Base-by-base conservation (phyloP, 2,797 vertebrate genomes). In the Gephyroberyx darwinii region DNA sequence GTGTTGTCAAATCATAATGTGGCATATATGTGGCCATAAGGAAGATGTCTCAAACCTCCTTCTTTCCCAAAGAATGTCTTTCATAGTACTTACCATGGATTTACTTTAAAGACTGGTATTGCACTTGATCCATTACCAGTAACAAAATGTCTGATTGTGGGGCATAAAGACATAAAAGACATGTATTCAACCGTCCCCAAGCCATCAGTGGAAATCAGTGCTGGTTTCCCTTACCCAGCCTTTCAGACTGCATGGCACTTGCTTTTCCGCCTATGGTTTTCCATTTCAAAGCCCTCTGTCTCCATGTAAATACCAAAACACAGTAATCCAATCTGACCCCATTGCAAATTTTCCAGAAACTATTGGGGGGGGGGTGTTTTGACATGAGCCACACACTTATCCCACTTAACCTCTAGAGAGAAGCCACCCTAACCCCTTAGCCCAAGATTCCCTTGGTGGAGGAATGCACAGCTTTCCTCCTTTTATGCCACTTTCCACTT, bases 261-360 rank as follows among this genome's bases (percentile, higher is more conserved):
- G 90, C 89, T 86, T 92, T 90, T 89, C 91, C 88, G 89, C 81
- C 90, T 87, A 89, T 88, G 90, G 91, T 90, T 93, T 92, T 93
- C 90, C 85, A 92, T 93, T 93, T 93, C 91, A 92, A 91, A 92
- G 89, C 89, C 87, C 85, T 88, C 84, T 90, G 90, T 92, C 91
- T 92, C 91, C 88, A 91, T 90, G 90, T 93, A 93, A 93, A 93
- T 92, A 92, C 90, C 82, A 92, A 93, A 93, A 91, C 91, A 92
- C 90, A 89, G 92, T 93, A 93, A 94, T 92, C 91, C 90, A 92
- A 93, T 90, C 91, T 91, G 91, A 93, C 88, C 91, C 91, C 88
- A 82, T 84, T 91, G 90, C 92, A 92, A 88, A 92, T 91, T 90
- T 92, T 90, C 90, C 91, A 92, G 86, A 90, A 91, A 90, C 91